A percentile compares a stretch with the other conserved stretches of the same genome.
Evolutionary conservation across 2,888 invertebrate species (phyloP).

Genomic region (Rhogogaster chlorosoma): DNA sequence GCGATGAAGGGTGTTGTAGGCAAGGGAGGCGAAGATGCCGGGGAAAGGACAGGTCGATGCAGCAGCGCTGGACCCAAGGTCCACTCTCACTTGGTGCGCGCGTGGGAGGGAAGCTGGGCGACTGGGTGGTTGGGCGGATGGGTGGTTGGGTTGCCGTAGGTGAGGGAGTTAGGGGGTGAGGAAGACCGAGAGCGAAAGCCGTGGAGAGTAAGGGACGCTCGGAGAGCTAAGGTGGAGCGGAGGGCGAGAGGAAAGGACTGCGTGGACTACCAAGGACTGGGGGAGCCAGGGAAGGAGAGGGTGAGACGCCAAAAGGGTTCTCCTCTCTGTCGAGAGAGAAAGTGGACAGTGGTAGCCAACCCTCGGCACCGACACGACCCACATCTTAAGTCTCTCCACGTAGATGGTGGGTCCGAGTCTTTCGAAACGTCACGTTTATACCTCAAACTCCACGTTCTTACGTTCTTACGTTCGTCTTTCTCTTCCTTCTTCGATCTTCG

Average conservation of each 20-base stretch:
- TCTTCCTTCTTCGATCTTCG: neutral
- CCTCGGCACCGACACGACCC: slow-evolving; percentile 31
- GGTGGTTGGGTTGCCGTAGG: slow-evolving; percentile 55
- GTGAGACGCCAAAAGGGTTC: slow-evolving; percentile 74
- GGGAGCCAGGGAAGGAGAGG: slow-evolving; percentile 59
- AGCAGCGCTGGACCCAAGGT: slow-evolving; percentile 76
- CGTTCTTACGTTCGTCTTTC: neutral
- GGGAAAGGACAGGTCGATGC: slow-evolving; percentile 74
- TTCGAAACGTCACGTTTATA: neutral
- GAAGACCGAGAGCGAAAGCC: slow-evolving; percentile 59
- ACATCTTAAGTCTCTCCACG: neutral
- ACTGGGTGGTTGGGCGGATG: neutral
- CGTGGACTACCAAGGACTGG: slow-evolving; percentile 32
- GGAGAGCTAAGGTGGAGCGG: slow-evolving; percentile 50
- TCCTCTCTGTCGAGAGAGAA: slow-evolving; percentile 68
- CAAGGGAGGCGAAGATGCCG: slow-evolving; percentile 59
- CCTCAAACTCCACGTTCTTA: neutral
- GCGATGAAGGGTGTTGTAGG: slow-evolving; percentile 67
- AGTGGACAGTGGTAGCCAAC: slow-evolving; percentile 76
- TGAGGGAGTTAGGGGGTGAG: slow-evolving; percentile 58
- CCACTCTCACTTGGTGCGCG: slow-evolving; percentile 73
- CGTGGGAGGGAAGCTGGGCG: slow-evolving; percentile 57
- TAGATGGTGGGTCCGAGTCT: neutral
- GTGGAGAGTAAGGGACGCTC: slow-evolving; percentile 56
- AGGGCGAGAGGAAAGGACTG: slow-evolving; percentile 54